Base-by-base conservation (phyloP, 2,888 invertebrate genomes). In the Schrankia costaestrigalis region DNA sequence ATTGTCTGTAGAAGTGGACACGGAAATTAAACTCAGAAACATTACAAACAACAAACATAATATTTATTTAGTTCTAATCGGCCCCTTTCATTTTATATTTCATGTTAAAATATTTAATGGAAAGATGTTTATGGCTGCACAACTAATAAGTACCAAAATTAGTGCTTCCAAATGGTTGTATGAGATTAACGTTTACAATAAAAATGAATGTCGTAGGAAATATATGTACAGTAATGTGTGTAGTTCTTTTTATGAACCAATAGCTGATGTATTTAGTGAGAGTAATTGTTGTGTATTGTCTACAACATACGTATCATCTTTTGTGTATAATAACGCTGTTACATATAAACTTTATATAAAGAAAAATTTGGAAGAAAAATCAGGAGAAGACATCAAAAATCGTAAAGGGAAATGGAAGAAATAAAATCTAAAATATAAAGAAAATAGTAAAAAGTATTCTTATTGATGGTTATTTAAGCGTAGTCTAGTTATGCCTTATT, bases 121-220 rank as follows among this genome's bases (percentile, higher is more conserved):
- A 1, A 58, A 46, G n/a, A 39, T 84, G 1, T 78, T 56, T 40
- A 71, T 82, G 63, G 42, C 65, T 0, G 64, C 58, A 0, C 81
- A 82, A 30, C 47, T 80, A 0, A 39, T 81, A 0, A 79, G 83
- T 0, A 75, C 79, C 0, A 56, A 56, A 10, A 18, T 52, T 0
- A 75, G 76, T 39, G 82, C 84, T 0, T 31, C 46, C 0, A 82
- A 80, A 45, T 86, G 85, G 85, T 45, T 34, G 0, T 85, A 80
- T 32, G 78, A 83, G 39, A 43, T 85, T 1, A 76, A 83, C 4
- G 36, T 85, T 1, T 86, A 72, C 40, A 74, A 82, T 25, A 84
- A 85, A 50, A 54, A 46, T 0, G 53, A 75, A 14, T 70, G 70
- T 0, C 63, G 70, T 1, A 70, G 77, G 18, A 82, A 80, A 32